Conservation (phyloP, 2,797 vertebrate species). For the Carcharodon carcharias region DNA sequence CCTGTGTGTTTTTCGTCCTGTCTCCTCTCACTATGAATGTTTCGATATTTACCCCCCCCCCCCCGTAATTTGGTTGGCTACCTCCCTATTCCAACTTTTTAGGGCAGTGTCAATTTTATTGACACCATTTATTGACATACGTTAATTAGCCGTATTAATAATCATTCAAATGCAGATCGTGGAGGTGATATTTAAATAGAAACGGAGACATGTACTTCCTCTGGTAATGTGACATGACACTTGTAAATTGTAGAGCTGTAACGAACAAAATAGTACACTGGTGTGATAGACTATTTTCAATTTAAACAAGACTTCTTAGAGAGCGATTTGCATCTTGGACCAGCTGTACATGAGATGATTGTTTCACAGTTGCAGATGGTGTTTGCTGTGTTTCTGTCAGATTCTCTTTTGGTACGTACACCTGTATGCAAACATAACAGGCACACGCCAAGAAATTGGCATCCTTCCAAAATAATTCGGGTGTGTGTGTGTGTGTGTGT, state of each 20-base stretch:
- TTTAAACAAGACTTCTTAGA: not conserved
- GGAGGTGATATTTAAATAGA: not conserved
- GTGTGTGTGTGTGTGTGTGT: not conserved
- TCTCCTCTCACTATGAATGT: not conserved
- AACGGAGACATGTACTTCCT: not conserved
- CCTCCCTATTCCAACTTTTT: not conserved
- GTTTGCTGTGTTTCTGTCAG: not conserved
- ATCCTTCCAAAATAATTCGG: not conserved
- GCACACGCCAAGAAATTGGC: not conserved
- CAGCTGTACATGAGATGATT: not conserved
- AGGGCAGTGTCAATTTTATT: not conserved
- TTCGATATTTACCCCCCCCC: too few relatives aligned
- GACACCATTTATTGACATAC: not conserved
- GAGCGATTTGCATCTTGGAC: not conserved
- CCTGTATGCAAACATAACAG: not conserved
- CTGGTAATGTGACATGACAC: not conserved
- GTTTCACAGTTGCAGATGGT: not conserved
- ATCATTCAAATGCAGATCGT: not conserved
- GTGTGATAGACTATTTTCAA: not conserved
- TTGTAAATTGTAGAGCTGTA: not conserved
- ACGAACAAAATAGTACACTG: not conserved
- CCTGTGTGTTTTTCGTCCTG: too few relatives aligned
- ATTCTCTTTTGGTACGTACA: not conserved
- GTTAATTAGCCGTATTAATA: not conserved
- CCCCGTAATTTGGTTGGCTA: not conserved